Conservation (phyloP, 1,140 invertebrate genomes). For the Cydia amplana region DNA sequence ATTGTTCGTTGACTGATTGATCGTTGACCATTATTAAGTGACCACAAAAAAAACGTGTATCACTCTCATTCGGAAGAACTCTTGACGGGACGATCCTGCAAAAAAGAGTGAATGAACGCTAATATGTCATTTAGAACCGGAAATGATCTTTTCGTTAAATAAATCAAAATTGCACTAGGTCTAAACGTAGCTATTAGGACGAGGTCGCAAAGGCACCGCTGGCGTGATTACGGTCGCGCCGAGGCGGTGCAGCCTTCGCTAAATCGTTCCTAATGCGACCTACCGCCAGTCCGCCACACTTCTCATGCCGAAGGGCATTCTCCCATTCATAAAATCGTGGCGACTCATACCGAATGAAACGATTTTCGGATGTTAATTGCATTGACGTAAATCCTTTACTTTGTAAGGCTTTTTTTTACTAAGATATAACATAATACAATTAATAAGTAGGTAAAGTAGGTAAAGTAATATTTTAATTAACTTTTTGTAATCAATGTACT, state of each 20-base stretch:
- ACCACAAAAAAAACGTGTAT: constrained; percentile 1
- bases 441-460: too few relatives aligned
- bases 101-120: constrained; percentile 51
- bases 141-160: constrained; percentile 66
- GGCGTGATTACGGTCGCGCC: constrained; percentile 46
- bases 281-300: constrained; percentile 37
- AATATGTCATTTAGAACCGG: constrained; percentile 63
- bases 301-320: constrained; percentile 44
- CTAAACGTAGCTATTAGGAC: constrained; percentile 47
- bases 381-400: neutral
- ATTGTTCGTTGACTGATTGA: constrained; percentile 1
- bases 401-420: too few relatives aligned
- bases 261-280: constrained; percentile 37
- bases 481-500: too few relatives aligned
- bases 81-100: constrained; percentile 8
- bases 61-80: neutral
- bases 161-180: constrained; percentile 74
- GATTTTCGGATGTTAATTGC: constrained; percentile 62
- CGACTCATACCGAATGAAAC: constrained; percentile 44
- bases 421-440: too few relatives aligned
- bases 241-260: constrained; percentile 35
- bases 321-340: constrained; percentile 66
- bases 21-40: neutral
- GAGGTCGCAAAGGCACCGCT: constrained; percentile 53
- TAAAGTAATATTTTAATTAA: too few relatives aligned